Evolutionary conservation across 1,140 invertebrate species (phyloP).

Genomic region (Scylla paramamosain): DNA sequence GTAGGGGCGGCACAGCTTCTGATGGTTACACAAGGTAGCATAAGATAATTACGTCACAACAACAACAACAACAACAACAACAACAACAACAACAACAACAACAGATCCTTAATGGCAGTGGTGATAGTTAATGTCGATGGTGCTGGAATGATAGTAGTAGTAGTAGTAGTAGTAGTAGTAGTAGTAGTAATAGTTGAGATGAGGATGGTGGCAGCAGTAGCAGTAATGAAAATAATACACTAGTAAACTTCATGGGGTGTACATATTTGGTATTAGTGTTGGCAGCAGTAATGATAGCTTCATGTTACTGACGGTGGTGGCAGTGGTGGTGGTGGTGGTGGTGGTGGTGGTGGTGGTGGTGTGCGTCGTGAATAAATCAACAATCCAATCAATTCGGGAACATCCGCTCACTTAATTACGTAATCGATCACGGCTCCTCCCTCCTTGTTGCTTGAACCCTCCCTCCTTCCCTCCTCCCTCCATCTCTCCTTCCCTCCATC

Average conservation of each 20-base stretch:
- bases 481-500: not conserved
- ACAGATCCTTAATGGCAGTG: no score
- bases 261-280: not conserved
- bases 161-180: not conserved
- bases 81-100: no score
- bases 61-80: no score
- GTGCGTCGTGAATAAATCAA: constrained; percentile 63
- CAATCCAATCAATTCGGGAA: constrained; percentile 68
- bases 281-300: not conserved
- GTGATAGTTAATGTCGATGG: no score
- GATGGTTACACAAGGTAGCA: no score
- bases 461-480: not conserved
- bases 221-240: not conserved
- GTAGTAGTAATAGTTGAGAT: not conserved
- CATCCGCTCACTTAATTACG: constrained; percentile 69
- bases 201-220: not conserved
- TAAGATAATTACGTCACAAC: no score
- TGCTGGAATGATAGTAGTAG: no score
- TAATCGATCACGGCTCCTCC: constrained; percentile 59
- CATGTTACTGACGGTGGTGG: not conserved
- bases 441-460: not conserved
- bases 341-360: constrained; percentile 21
- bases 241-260: not conserved
- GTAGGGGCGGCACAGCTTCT: no score
- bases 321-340: not conserved